These are phyloP conservation scores for Cossypha dichroa DNA, from an alignment of 2,797 vertebrate species.

Conservation along the genomic window DNA sequence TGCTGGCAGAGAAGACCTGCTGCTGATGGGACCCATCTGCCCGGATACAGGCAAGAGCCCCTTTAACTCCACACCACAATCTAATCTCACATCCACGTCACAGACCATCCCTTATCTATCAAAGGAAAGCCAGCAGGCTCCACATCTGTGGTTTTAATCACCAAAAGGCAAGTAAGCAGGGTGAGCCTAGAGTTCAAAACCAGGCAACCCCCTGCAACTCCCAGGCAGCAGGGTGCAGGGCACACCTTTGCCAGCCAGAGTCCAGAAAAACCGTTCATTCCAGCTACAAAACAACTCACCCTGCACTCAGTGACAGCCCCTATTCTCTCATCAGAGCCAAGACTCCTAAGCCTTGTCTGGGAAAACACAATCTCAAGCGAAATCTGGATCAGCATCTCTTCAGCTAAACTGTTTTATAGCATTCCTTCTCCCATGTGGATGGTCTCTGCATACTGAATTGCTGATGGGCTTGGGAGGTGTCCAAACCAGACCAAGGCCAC, in stretches of 20 bases:
- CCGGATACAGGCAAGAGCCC: neutral
- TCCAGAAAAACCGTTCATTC: neutral
- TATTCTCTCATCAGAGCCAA: neutral
- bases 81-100: conserved; percentile 65
- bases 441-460: neutral
- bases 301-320: neutral
- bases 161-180: neutral
- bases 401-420: neutral
- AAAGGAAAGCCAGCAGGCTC: conserved; percentile 9
- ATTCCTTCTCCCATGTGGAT: neutral
- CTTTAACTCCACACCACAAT: neutral
- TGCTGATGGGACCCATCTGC: conserved; percentile 12
- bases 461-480: neutral
- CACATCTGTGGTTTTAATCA: neutral
- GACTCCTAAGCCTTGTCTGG: neutral
- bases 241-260: neutral
- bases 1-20: neutral
- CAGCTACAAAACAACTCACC: neutral
- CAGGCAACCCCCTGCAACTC: neutral
- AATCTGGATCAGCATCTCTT: neutral
- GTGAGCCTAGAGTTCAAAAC: conserved; percentile 56
- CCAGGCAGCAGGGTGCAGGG: neutral
- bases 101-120: conserved; percentile 58
- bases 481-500: neutral
- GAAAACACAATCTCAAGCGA: neutral